Conservation (phyloP, 2,113 vertebrate genomes). For the Nematolebias whitei region DNA sequence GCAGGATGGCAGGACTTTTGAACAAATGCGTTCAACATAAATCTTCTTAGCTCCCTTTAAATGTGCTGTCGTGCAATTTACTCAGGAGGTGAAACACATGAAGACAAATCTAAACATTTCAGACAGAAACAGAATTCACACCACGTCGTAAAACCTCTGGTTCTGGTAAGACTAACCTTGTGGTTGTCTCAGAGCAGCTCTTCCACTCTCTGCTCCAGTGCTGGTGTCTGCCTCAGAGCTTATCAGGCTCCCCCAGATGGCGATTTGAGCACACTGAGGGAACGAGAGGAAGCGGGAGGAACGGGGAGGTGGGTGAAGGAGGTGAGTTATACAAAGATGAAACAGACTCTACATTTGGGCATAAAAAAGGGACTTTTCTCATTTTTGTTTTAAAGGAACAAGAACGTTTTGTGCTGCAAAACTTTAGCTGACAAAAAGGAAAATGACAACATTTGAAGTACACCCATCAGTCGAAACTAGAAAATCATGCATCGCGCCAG, state of each 20-base stretch:
- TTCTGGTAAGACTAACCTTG: slow-evolving; percentile 54
- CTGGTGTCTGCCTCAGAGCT: slow-evolving; percentile 70
- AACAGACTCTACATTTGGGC: slow-evolving; percentile 59
- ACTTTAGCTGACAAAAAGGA: slow-evolving; percentile 8
- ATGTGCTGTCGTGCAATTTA: slow-evolving; percentile 8
- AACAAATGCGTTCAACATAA: slow-evolving; percentile 42
- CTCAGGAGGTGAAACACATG: neutral
- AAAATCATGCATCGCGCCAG: slow-evolving; percentile 29
- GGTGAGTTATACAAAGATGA: slow-evolving; percentile 66
- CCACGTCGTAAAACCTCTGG: slow-evolving; percentile 35
- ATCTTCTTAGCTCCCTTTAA: slow-evolving; percentile 37
- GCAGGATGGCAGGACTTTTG: slow-evolving; percentile 49
- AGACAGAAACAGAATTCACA: slow-evolving; percentile 23
- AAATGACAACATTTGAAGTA: slow-evolving; percentile 13
- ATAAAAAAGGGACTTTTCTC: slow-evolving; percentile 41
- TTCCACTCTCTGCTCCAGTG: slow-evolving; percentile 60
- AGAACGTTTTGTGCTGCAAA: neutral
- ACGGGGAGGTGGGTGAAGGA: slow-evolving; percentile 23
- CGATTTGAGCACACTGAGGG: slow-evolving; percentile 60
- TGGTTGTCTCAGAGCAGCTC: slow-evolving; percentile 54
- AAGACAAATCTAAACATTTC: slow-evolving; percentile 29
- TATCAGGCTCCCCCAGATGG: slow-evolving; percentile 75
- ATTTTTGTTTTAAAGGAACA: slow-evolving; percentile 7
- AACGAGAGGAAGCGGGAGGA: slow-evolving; percentile 45
- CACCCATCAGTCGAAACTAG: slow-evolving; percentile 16